Evolutionary conservation across 2,113 vertebrate species (phyloP), one percentile per base, ranked within the genome.

Genomic region (Trematocara variabile): DNA sequence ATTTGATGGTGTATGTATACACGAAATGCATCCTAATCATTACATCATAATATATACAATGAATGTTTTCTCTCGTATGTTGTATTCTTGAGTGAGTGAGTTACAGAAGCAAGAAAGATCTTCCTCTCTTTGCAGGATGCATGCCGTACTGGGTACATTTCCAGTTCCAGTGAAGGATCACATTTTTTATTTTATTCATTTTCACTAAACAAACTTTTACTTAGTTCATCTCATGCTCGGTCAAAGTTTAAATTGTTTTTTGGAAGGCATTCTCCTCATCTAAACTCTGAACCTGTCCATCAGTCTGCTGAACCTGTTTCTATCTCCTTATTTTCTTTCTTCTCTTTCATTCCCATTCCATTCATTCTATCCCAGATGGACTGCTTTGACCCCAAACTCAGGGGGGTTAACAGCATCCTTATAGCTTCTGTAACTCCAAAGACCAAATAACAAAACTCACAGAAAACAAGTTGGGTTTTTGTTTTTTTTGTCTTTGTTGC

Each of bases 401-500:
- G 22, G 48, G n/a, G 44, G 89, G 92, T 93, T 93, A 93, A 93
- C 86, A 86, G 63, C 89, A 83, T 90, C 85, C 86, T 58, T 54
- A 80, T 8, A 83, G 54, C 85, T 81, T 54, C 56, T 83, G 55
- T 82, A 81, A 13, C 70, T 87, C 86, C 5, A 55, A 81, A 85
- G 65, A 77, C 53, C 52, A 12, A 16, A 65, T 70, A 65, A 44
- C 60, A 83, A 68, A 34, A 78, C 30, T 41, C 58, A 7, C 33
- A 1, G 18, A 52, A 58, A 83, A 82, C 18, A 81, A 75, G 41
- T 37, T 11, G 22, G 2, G 3, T 10, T 4, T 16, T 20, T 11
- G 3, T 20, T 20, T 3, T 2, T 13, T 48, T 56, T 20, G 3
- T 28, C 18, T 37, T 6, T 58, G 6, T 48, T n/a, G 3, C 30